Conservation (phyloP, 1,140 invertebrate species). For the Scaptodrosophila lebanonensis region DNA sequence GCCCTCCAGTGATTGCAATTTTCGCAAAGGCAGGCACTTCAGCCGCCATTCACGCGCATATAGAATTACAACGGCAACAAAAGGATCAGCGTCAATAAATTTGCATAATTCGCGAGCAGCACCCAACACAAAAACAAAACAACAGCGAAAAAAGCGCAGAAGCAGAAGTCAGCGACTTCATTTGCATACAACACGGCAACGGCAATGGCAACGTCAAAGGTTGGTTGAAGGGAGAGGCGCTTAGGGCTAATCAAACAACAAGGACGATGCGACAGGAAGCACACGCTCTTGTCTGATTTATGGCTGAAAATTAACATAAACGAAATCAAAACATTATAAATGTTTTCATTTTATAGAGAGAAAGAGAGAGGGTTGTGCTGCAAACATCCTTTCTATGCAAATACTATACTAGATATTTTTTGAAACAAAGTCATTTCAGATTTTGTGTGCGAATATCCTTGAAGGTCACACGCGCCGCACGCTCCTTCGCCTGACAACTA, state of each 20-base stretch:
- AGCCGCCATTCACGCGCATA: constrained; percentile 50
- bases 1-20: neutral
- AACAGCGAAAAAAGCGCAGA: constrained; percentile 42
- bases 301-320: constrained; percentile 64
- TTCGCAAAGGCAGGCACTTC: constrained; percentile 6
- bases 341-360: constrained; percentile 48
- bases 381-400: constrained; percentile 51
- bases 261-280: constrained; percentile 54
- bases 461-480: constrained; percentile 55
- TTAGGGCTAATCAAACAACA: constrained; percentile 51
- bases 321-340: constrained; percentile 66
- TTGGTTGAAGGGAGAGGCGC: constrained; percentile 15
- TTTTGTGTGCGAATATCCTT: constrained; percentile 42
- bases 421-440: constrained; percentile 58
- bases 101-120: constrained; percentile 47
- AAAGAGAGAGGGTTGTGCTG: neutral
- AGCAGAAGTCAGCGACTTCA: constrained; percentile 24
- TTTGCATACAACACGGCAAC: constrained; percentile 57
- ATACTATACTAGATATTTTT: constrained; percentile 27
- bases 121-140: constrained; percentile 21
- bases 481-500: constrained; percentile 48
- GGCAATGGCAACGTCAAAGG: too few species aligned
- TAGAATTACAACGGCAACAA: constrained; percentile 48
- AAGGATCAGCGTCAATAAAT: constrained; percentile 43
- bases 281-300: constrained; percentile 58